Evolutionary conservation across 2,113 vertebrate genomes (phyloP).

Genomic region (Trichechus manatus): DNA sequence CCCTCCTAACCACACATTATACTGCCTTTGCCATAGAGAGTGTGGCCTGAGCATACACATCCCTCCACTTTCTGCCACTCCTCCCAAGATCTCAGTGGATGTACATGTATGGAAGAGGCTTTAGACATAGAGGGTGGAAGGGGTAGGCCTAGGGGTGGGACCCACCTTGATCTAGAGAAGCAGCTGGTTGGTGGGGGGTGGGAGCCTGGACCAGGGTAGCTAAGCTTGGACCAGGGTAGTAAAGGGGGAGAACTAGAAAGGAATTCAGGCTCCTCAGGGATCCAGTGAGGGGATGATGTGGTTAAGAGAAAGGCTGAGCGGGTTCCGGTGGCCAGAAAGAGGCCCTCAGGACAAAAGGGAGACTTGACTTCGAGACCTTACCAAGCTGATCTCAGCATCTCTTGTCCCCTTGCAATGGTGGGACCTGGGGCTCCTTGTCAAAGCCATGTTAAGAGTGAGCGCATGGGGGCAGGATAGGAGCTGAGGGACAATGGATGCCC

Average conservation of each 20-base stretch:
- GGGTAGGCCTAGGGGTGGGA: too few relatives aligned
- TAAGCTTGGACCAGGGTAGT: not conserved
- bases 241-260: not conserved
- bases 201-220: not conserved
- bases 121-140: not conserved
- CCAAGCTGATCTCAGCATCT: not conserved
- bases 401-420: not conserved
- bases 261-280: not conserved
- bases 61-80: not conserved
- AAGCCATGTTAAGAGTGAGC: not conserved
- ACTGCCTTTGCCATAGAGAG: not conserved
- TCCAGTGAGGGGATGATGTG: not conserved
- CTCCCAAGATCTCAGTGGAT: not conserved
- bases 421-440: not conserved
- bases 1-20: not conserved
- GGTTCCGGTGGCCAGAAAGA: not conserved
- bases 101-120: not conserved
- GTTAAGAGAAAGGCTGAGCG: not conserved
- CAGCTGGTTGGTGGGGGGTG: not conserved
- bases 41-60: fast-evolving
- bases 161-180: not conserved
- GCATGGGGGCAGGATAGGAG: not conserved
- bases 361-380: not conserved
- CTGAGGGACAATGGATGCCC: fast-evolving
- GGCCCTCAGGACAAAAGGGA: not conserved